Conservation (phyloP, 1,140 invertebrate species). For the Drusus annulatus region DNA sequence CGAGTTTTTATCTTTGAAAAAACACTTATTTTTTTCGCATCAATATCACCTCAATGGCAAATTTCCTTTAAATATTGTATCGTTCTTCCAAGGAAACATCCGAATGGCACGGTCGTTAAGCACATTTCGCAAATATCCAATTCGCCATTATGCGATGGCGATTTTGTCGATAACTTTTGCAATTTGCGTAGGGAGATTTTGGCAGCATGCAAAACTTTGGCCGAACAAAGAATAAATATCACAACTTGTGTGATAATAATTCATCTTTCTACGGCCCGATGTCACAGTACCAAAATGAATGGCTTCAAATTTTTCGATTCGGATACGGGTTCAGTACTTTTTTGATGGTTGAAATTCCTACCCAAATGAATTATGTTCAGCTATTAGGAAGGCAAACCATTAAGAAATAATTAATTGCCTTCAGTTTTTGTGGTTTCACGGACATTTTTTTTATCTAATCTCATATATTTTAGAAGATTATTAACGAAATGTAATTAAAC, state of each 20-base stretch:
- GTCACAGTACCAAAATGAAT: constrained; percentile 9
- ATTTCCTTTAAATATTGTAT: constrained; percentile 32
- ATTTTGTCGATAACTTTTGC: constrained; percentile 55
- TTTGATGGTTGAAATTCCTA: no score
- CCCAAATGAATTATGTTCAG: no score
- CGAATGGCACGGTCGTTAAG: constrained; percentile 31
- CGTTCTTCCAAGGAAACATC: constrained; percentile 20
- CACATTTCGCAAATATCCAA: constrained; percentile 41
- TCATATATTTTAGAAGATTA: no score
- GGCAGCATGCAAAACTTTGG: constrained; percentile 57
- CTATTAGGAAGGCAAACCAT: no score
- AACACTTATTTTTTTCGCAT: constrained; percentile 33
- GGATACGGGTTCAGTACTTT: no score
- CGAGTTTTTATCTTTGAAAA: neutral
- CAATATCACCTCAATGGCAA: constrained; percentile 28
- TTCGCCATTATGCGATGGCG: constrained; percentile 35
- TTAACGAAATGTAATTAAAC: no score
- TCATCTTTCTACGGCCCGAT: constrained; percentile 24
- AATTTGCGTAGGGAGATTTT: constrained; percentile 54
- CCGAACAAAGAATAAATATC: constrained; percentile 46
- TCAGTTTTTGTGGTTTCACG: no score
- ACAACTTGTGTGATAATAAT: constrained; percentile 35
- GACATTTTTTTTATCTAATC: no score
- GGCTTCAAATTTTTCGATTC: neutral
- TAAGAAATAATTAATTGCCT: no score